These are phyloP conservation scores for Meloidogyne floridensis DNA, from an alignment of 1,140 invertebrate genomes.

Conservation along the genomic window DNA sequence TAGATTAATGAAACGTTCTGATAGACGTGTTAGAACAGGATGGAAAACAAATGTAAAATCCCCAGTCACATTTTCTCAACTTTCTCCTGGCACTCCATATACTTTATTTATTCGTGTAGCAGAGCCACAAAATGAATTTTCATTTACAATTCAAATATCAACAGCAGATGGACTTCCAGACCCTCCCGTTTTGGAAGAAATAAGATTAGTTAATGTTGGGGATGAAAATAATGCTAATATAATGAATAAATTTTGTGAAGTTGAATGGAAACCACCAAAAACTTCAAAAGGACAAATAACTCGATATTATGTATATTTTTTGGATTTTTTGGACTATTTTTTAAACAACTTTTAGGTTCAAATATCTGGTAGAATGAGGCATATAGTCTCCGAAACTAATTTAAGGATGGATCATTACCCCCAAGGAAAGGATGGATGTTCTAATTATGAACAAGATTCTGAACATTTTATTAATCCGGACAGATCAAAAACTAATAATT, in stretches of 20 bases:
- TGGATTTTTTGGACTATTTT: slow-evolving; percentile 4
- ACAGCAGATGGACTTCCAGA: slow-evolving; percentile 50
- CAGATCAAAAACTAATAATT: slow-evolving; percentile 42
- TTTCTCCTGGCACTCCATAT: slow-evolving; percentile 61
- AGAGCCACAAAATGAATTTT: slow-evolving; percentile 57
- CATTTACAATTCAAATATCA: slow-evolving; percentile 55
- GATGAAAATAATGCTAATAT: slow-evolving; percentile 25
- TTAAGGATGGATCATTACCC: slow-evolving; percentile 35
- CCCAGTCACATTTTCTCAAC: slow-evolving; percentile 49
- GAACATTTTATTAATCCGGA: slow-evolving; percentile 44
- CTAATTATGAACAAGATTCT: slow-evolving; percentile 40
- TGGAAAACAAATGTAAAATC: slow-evolving; percentile 52
- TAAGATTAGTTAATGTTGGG: slow-evolving; percentile 44
- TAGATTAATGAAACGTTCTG: slow-evolving; percentile 41
- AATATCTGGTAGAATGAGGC: slow-evolving; percentile 49
- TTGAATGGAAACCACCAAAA: slow-evolving; percentile 48
- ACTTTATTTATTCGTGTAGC: slow-evolving; percentile 55
- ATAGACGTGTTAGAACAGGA: slow-evolving; percentile 41
- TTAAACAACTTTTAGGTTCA: slow-evolving; percentile 44
- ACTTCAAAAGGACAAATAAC: slow-evolving; percentile 42
- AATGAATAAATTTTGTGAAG: slow-evolving; percentile 46
- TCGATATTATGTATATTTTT: slow-evolving; percentile 37
- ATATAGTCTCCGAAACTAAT: slow-evolving; percentile 27
- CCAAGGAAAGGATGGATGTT: slow-evolving; percentile 38
- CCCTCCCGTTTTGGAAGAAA: slow-evolving; percentile 49